Base-by-base conservation (phyloP, 2,797 vertebrate species). In the Betta splendens region DNA sequence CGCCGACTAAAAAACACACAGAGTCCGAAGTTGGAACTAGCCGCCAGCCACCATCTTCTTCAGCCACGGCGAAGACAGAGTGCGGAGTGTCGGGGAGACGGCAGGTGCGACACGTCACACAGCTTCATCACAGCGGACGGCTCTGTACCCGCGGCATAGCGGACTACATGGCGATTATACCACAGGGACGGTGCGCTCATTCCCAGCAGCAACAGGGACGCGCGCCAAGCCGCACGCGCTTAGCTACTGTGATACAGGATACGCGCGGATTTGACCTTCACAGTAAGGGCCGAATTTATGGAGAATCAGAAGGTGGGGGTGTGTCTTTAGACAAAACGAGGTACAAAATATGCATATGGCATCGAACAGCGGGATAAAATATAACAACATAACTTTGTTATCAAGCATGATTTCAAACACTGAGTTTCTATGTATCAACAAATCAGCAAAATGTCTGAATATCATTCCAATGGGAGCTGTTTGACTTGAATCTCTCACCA, bases 31-130 rank as follows among this genome's bases (percentile, higher is more conserved):
- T 75, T 73, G 50, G 28, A 67, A 53, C 66, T 82, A 89, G 16
- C 84, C 85, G 26, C 54, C 71, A 1, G 76, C 37, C 53, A 83
- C 72, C 85, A 80, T 87, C 71, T 28, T 79, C 69, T 33, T 49
- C 44, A 28, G 44, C 36, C 39, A 31, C 23, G 20, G 48, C 17
- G 40, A 64, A 11, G 69, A 57, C 17, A 36, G 48, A 12, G 71
- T 20, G 65, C 53, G 43, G 23, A 26, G 58, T 7, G 46, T 80
- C 56, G 46, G 35, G 6, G 42, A 26, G 28, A 55, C 64, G 48
- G 59, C 48, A 66, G 44, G 26, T 13, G 0, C n/a, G 9, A 56
- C 33, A 1, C 64, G 11, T 35, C 1, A 6, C 69, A 20, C 61
- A 4, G 69, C 53, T 22, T 72, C 69, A 74, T 73, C 7, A 2